phyloP scores from a whole-genome alignment of 2,888 invertebrate species.

The Euzetes globulus region DNA sequence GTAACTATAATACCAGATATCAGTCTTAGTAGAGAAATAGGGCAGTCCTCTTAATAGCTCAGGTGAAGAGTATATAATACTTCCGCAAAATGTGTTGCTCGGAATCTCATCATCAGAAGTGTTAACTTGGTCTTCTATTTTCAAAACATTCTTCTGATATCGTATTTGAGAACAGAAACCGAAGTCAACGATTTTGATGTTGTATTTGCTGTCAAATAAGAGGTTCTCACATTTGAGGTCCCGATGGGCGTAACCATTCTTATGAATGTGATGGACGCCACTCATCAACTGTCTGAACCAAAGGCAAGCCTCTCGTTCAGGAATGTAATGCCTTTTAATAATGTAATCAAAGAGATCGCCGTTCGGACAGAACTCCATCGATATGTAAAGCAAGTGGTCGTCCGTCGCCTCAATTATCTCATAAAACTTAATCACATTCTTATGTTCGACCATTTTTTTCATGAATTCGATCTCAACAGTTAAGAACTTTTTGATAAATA shows the following conservation, averaged over 20 bases:
- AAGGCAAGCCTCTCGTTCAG: neutral
- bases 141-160: neutral
- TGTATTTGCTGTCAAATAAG: slow-evolving; percentile 21
- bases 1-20: slow-evolving; percentile 12
- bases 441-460: neutral
- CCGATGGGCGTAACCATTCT: slow-evolving; percentile 26
- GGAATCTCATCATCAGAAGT: neutral
- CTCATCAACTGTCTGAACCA: slow-evolving; percentile 22
- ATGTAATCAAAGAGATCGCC: slow-evolving; percentile 23
- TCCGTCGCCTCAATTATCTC: neutral
- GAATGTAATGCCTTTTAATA: neutral
- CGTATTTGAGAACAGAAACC: slow-evolving; percentile 21
- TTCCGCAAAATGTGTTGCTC: slow-evolving; percentile 15
- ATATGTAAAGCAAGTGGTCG: neutral
- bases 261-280: slow-evolving; percentile 10
- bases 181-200: slow-evolving; percentile 32
- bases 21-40: neutral
- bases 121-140: neutral
- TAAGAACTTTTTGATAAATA: neutral
- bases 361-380: neutral
- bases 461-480: slow-evolving; percentile 2
- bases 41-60: slow-evolving; percentile 9
- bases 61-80: neutral
- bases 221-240: slow-evolving; percentile 34
- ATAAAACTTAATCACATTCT: slow-evolving; percentile 2